Evolutionary conservation across 2,797 vertebrate species (phyloP).

Genomic region (Anabacerthia variegaticeps): DNA sequence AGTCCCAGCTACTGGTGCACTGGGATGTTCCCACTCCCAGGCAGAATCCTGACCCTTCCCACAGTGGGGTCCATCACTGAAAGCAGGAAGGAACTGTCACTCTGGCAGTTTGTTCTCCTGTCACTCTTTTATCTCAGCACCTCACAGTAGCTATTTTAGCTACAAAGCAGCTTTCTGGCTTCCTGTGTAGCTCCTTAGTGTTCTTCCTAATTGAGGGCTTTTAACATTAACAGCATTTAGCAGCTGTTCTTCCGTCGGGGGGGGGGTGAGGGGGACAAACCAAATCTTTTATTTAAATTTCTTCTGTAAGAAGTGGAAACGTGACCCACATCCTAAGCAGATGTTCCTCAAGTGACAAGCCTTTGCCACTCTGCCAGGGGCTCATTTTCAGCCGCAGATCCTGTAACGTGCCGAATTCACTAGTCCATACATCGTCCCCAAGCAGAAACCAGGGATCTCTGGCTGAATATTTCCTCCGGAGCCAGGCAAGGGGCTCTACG

Average conservation of each 20-base stretch:
- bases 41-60: not conserved
- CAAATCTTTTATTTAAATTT: constrained; percentile 16
- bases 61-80: not conserved
- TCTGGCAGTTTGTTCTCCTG: not conserved
- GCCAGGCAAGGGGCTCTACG: fast-evolving
- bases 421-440: not conserved
- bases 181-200: constrained; percentile 21
- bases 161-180: constrained; percentile 35
- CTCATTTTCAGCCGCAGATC: not conserved
- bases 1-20: fast-evolving
- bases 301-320: not conserved
- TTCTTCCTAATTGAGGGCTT: constrained; percentile 45
- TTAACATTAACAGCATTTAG: constrained; percentile 5
- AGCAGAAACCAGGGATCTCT: not conserved
- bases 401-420: not conserved
- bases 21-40: not conserved
- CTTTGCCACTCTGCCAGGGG: not conserved
- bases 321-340: not conserved
- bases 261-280: not conserved
- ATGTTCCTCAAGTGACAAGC: not conserved
- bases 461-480: not conserved
- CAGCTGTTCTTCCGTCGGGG: not conserved
- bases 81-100: not conserved
- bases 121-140: not conserved
- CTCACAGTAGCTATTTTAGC: constrained; percentile 41